Conservation (phyloP, 2,797 vertebrate species). For the Pangasius macronema region DNA sequence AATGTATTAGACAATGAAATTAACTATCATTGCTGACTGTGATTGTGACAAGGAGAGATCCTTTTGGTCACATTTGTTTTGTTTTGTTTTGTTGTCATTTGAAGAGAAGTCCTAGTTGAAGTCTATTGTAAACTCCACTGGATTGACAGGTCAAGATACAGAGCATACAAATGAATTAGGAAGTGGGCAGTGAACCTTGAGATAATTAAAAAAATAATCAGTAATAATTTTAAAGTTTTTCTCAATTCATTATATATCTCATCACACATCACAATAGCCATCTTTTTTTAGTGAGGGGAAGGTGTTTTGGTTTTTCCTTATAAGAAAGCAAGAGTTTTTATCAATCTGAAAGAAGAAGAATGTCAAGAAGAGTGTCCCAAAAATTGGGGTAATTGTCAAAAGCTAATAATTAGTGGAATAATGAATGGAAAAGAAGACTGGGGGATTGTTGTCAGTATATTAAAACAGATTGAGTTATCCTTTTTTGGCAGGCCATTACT, state of each 20-base stretch:
- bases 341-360: background rate
- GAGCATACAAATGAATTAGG: background rate
- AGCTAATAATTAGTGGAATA: background rate
- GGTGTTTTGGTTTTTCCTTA: background rate
- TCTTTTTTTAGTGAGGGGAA: background rate
- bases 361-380: background rate
- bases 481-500: background rate
- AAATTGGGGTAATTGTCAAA: too few species aligned
- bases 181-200: background rate
- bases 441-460: background rate
- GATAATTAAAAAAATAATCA: background rate
- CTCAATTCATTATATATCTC: background rate
- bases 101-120: background rate
- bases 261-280: background rate
- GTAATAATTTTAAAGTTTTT: background rate
- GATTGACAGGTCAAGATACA: background rate
- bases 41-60: constrained; percentile 3
- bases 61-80: constrained; percentile 9
- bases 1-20: background rate
- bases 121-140: background rate
- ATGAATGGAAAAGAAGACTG: background rate
- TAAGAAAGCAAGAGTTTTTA: background rate
- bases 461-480: background rate
- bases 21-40: background rate
- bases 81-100: background rate